Percentiles rank a stretch among this genome's conserved stretches.
Conservation (phyloP, 2,113 vertebrate species). For the Lepus europaeus region DNA sequence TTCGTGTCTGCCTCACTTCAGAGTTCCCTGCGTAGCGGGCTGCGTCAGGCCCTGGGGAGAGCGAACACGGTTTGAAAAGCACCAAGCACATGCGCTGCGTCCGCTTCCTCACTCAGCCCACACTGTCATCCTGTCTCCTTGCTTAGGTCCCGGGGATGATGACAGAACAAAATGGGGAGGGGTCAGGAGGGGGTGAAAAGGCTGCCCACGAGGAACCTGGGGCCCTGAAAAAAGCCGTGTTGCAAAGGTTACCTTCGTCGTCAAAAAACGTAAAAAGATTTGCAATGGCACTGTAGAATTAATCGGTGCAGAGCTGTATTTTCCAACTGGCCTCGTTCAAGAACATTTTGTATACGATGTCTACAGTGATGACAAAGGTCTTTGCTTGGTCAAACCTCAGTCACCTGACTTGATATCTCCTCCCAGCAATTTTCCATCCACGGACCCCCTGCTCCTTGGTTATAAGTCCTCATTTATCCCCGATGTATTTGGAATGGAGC, state of each 20-base stretch:
- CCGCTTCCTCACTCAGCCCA: neutral
- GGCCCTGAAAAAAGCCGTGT: neutral
- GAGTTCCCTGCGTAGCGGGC: fast-evolving
- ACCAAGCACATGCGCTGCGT: neutral
- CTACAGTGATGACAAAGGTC: neutral
- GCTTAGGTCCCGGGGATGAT: neutral
- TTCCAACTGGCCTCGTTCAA: neutral
- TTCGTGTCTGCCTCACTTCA: fast-evolving
- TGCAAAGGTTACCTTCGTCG: neutral
- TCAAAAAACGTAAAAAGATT: neutral
- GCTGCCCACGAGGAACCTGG: neutral
- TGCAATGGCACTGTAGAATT: neutral
- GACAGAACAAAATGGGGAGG: neutral
- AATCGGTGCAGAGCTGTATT: neutral
- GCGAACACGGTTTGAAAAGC: fast-evolving
- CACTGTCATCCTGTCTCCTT: neutral
- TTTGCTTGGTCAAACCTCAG: neutral
- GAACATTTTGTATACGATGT: neutral
- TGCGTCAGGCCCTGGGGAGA: too few relatives aligned
- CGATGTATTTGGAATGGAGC: neutral
- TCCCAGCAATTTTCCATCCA: neutral
- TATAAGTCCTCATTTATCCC: neutral
- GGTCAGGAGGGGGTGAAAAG: neutral
- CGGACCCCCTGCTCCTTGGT: neutral
- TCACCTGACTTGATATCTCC: neutral